Evolutionary conservation across 2,113 vertebrate genomes (phyloP), one percentile per base, ranked within the genome.

Genomic region (Thomomys bottae): DNA sequence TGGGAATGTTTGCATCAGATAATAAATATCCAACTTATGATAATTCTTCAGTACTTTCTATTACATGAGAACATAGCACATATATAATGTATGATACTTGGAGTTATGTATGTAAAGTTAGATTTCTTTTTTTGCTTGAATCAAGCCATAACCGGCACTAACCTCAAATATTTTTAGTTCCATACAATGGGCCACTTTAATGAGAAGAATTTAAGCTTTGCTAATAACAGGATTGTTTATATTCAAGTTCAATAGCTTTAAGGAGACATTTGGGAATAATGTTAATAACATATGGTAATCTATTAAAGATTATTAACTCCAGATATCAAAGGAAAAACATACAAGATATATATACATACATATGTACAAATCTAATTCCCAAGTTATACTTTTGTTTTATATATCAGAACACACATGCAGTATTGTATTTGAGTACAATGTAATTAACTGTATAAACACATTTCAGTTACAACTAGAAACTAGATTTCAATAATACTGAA

Each of bases 321-420:
- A 42, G 64, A 15, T 78, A 87, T 1, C 15, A 78, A 94, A 66
- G 0, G 3, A 87, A 91, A 81, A n/a, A 14, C 34, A 5, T 49
- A 30, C 54, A 63, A 36, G 64, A 38, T 17, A 23, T 57, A 36
- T 66, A 59, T 3, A 84, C n/a, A n/a, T n/a, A n/a, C n/a, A n/a
- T n/a, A n/a, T n/a, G n/a, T n/a, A n/a, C 24, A 45, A 90, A 57
- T 2, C 15, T 6, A 67, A 77, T 84, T 59, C 75, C 42, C 36
- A 95, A 92, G 18, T 81, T 87, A 8, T 28, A 2, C 0, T n/a
- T 12, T n/a, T n/a, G n/a, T 67, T 89, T 91, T 79, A 57, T 54
- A 70, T 30, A 17, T 59, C 30, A 32, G 4, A 6, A 20, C 8
- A 4, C 4, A 54, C 67, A n/a, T 20, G 75, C 3, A 32, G 20